Conservation (phyloP, 2,888 invertebrate species). For the Xestia sexstrigata region DNA sequence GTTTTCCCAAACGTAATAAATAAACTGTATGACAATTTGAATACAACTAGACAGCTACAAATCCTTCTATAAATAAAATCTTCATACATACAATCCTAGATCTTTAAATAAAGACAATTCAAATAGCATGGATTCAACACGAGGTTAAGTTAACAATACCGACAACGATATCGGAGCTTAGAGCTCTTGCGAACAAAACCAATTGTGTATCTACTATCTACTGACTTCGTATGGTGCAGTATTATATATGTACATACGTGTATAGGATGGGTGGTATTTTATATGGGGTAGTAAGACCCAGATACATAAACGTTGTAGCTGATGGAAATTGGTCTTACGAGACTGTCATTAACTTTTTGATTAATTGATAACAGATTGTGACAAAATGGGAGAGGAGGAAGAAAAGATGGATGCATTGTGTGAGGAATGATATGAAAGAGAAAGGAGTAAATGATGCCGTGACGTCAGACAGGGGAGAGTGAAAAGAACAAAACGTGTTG, state of each 20-base stretch:
- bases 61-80: neutral
- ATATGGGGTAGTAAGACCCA: neutral
- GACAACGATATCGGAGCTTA: conserved; percentile 37
- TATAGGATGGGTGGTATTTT: neutral
- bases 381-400: neutral
- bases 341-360: neutral
- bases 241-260: neutral
- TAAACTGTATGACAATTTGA: neutral
- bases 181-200: conserved; percentile 43
- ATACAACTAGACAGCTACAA: neutral
- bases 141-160: conserved; percentile 17
- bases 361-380: neutral
- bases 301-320: neutral
- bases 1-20: too few species aligned
- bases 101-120: conserved; percentile 13
- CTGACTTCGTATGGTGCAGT: conserved; percentile 27
- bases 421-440: too few species aligned
- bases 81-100: neutral
- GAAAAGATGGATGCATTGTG: too few species aligned
- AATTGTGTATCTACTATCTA: conserved; percentile 31
- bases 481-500: too few species aligned
- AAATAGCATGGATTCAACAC: conserved; percentile 33
- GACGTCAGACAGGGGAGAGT: too few species aligned
- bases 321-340: neutral
- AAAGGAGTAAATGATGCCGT: too few species aligned